Base-by-base conservation (phyloP, 2,113 vertebrate genomes). In the Calidris pygmaea region DNA sequence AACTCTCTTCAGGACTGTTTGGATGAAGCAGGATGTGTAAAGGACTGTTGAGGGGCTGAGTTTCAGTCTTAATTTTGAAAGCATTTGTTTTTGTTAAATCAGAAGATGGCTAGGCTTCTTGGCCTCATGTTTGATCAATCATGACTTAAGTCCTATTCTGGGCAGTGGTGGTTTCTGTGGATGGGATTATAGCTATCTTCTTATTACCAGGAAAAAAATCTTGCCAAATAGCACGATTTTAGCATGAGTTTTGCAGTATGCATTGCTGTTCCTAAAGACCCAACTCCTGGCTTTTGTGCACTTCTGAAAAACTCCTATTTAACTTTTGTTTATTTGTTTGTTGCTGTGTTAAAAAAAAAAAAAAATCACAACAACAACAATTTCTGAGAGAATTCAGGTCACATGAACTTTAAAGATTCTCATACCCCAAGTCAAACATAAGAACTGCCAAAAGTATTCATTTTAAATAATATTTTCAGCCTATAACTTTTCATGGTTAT, bases 151-250 rank as follows among this genome's bases (percentile, higher is more conserved):
- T 82, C 66, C 59, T 91, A 22, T 94, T 95, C 77, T 80, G 77
- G 53, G 81, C 81, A 76, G 50, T 22, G 7, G 59, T 92, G 95
- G 66, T 35, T 96, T 95, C 53, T 93, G 91, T 86, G 63, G 95
- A 79, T 66, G 34, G 53, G 77, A 92, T 96, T 93, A 79, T 62
- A 73, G 59, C 30, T 96, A 79, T 89, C 81, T 95, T 93, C 91
- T 91, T 73, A 58, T 76, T 76, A 76, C 60, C 63, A 52, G 65
- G 55, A 79, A 87, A 89, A 74, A 23, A 52, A 39, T 47, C 53
- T 66, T 87, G 80, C 77, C 95, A 96, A 95, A 93, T 65, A 68
- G 50, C 19, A 84, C 81, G 47, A 81, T 90, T 87, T 76, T 79
- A 90, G 50, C n/a, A 39, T 79, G 56, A 85, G 22, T 72, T 86